phyloP scores from a whole-genome alignment of 2,888 invertebrate species.

The Seira sanloemensis region DNA sequence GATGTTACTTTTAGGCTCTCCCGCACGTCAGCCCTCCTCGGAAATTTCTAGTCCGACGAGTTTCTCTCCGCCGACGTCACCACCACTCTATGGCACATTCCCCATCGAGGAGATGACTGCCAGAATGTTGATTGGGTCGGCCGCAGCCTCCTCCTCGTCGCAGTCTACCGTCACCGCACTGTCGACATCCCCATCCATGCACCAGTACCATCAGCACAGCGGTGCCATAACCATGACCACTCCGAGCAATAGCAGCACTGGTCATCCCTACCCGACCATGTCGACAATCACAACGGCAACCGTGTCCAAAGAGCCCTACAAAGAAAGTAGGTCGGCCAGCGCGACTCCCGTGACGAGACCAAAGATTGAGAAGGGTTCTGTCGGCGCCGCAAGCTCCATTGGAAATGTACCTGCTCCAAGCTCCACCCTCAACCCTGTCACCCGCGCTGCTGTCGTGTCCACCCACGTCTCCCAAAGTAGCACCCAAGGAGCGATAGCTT shows the following conservation, averaged over 20 bases:
- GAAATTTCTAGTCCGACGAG: constrained; percentile 64
- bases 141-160: constrained; percentile 80
- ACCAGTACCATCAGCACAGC: constrained; percentile 39
- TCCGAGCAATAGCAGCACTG: constrained; percentile 13
- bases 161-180: constrained; percentile 80
- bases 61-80: constrained; percentile 69
- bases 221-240: constrained; percentile 44
- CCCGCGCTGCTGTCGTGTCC: not conserved
- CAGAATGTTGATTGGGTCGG: constrained; percentile 67
- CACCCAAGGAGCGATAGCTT: constrained; percentile 15
- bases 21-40: constrained; percentile 65
- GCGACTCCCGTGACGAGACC: constrained; percentile 45
- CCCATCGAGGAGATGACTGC: constrained; percentile 72
- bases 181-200: constrained; percentile 78
- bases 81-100: constrained; percentile 67
- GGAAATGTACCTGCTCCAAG: not conserved
- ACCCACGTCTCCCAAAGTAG: not conserved
- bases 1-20: constrained; percentile 58
- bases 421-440: not conserved
- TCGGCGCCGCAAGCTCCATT: not conserved
- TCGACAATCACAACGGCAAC: not conserved
- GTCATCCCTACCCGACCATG: constrained; percentile 27
- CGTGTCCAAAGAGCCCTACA: constrained; percentile 11
- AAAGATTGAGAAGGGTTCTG: constrained; percentile 30
- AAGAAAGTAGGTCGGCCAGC: constrained; percentile 35